phyloP scores from a whole-genome alignment of 2,113 vertebrate species.

The Glaucomys volans region DNA sequence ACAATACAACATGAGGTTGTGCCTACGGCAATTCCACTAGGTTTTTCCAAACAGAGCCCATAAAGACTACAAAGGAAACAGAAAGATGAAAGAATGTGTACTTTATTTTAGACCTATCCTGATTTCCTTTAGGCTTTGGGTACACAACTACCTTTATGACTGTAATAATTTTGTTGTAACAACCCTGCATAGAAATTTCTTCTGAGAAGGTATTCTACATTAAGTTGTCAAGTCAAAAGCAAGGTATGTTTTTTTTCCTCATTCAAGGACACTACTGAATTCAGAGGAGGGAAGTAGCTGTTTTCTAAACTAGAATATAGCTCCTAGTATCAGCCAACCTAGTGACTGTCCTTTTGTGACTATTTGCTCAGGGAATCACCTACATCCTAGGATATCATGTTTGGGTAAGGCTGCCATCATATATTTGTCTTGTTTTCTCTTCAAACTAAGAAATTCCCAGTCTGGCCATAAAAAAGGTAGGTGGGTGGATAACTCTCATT shows the following conservation, averaged over 20 bases:
- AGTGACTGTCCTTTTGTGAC: constrained; percentile 45
- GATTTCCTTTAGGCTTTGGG: constrained; percentile 58
- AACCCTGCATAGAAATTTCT: not conserved
- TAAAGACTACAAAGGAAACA: constrained; percentile 24
- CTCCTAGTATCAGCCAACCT: constrained; percentile 54
- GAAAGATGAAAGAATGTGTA: not conserved
- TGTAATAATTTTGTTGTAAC: constrained; percentile 42
- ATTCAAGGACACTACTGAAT: not conserved
- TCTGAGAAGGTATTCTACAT: constrained; percentile 57
- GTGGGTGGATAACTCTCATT: not conserved
- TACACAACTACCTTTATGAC: constrained; percentile 3
- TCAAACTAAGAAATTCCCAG: constrained; percentile 55
- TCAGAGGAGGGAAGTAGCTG: not conserved
- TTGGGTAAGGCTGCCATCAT: constrained; percentile 1
- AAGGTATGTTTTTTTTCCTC: not conserved
- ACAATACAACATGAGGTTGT: not conserved
- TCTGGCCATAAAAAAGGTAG: not conserved
- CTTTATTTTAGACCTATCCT: not conserved
- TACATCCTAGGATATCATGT: not conserved
- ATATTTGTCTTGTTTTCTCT: not conserved
- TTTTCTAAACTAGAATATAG: constrained; percentile 42
- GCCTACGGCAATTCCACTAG: not conserved
- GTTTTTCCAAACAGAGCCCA: not conserved
- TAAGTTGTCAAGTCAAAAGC: constrained; percentile 30
- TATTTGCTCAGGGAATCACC: constrained; percentile 9